Evolutionary conservation across 2,797 vertebrate species (phyloP).

Genomic region (Odontamblyopus lacepedii): DNA sequence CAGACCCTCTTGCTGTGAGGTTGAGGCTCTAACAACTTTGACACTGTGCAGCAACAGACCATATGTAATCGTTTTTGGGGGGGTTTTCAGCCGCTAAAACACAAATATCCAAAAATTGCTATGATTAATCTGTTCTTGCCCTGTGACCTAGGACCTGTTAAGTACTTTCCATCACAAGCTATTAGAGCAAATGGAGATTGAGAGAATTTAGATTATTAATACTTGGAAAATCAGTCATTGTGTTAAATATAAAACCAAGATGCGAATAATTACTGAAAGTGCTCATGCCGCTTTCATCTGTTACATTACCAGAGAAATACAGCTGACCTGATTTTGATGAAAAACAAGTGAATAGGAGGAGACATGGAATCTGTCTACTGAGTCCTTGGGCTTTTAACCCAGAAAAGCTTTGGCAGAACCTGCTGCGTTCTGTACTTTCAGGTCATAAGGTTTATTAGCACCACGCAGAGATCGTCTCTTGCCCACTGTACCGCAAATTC

Average conservation of each 20-base stretch:
- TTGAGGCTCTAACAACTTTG: no score
- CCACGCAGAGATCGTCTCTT: not conserved
- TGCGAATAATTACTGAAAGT: not conserved
- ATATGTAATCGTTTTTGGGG: not conserved
- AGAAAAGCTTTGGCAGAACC: not conserved
- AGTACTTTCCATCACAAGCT: not conserved
- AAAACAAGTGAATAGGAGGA: slow-evolving; percentile 2
- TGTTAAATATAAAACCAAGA: not conserved
- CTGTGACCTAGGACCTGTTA: not conserved
- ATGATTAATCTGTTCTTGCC: not conserved
- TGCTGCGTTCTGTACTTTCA: slow-evolving; percentile 10
- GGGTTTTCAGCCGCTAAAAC: not conserved
- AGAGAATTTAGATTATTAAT: slow-evolving; percentile 5
- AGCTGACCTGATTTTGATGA: slow-evolving; percentile 5
- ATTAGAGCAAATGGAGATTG: slow-evolving; percentile 7
- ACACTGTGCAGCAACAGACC: no score
- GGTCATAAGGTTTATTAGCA: not conserved
- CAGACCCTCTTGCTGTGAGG: no score
- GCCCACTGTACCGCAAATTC: not conserved
- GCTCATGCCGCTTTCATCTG: not conserved
- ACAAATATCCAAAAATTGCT: not conserved
- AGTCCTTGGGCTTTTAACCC: slow-evolving; percentile 1
- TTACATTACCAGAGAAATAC: not conserved
- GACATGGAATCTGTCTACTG: not conserved
- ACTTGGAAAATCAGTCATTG: not conserved